Evolutionary conservation across 2,888 invertebrate genomes (phyloP).

Genomic region (Polydesmus complanatus): DNA sequence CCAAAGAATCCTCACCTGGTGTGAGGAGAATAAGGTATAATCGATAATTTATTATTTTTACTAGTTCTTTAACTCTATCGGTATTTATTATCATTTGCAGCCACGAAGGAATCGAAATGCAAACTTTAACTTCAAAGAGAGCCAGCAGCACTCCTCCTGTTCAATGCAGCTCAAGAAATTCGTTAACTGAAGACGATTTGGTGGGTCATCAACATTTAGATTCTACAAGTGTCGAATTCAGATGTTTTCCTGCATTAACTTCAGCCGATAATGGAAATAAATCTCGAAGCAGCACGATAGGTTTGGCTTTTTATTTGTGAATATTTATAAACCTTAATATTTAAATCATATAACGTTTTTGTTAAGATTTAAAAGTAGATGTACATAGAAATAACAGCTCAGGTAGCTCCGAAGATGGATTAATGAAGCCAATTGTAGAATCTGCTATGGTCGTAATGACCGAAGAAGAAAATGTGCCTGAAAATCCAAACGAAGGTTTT

Average conservation of each 20-base stretch:
- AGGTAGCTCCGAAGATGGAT: conserved; percentile 30
- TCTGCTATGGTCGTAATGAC: conserved; percentile 6
- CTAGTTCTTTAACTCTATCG: neutral
- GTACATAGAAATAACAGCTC: conserved; percentile 54
- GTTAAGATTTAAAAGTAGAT: conserved; percentile 71
- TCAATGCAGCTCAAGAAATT: conserved; percentile 49
- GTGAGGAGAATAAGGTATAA: conserved; percentile 20
- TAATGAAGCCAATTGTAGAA: conserved; percentile 20
- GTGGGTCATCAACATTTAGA: conserved; percentile 22
- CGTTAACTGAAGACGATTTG: conserved; percentile 45
- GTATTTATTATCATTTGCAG: neutral
- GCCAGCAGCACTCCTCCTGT: conserved; percentile 38
- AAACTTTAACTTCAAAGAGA: conserved; percentile 41
- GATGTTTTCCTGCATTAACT: neutral
- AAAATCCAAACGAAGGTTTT: neutral
- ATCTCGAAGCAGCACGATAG: conserved; percentile 44
- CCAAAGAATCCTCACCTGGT: conserved; percentile 14
- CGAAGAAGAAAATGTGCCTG: neutral
- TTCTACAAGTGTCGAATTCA: neutral
- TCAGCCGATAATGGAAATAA: conserved; percentile 15
- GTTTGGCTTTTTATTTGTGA: conserved; percentile 28
- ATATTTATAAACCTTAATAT: neutral
- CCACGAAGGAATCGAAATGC: conserved; percentile 64
- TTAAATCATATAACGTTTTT: neutral
- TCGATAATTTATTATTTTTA: neutral